Percentiles rank a stretch among this genome's conserved stretches.
Conservation (phyloP, 2,113 vertebrate species). For the Perognathus longimembris region DNA sequence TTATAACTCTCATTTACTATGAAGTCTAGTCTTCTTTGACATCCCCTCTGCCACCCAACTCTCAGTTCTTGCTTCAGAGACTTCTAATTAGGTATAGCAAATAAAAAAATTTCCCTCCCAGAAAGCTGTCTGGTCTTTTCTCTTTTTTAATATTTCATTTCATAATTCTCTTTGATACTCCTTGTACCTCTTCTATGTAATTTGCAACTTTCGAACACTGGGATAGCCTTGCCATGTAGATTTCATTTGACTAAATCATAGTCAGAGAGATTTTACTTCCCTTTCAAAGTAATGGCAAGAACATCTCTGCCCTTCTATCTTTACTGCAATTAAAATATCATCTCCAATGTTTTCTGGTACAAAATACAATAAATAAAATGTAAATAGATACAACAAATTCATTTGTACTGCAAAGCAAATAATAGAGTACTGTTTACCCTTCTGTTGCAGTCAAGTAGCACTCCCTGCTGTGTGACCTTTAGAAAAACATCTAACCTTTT, state of each 20-base stretch:
- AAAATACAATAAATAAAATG: slow-evolving; percentile 68
- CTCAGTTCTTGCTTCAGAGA: slow-evolving; percentile 13
- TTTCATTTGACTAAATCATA: slow-evolving; percentile 51
- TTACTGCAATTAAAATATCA: slow-evolving; percentile 64
- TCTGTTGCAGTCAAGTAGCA: slow-evolving; percentile 16
- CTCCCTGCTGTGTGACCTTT: slow-evolving; percentile 41
- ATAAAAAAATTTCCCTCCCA: slow-evolving; percentile 22
- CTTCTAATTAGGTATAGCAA: slow-evolving; percentile 19
- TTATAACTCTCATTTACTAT: neutral
- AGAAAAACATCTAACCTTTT: slow-evolving; percentile 55
- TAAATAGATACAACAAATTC: slow-evolving; percentile 46
- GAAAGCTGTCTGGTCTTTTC: neutral
- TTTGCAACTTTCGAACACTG: slow-evolving; percentile 51
- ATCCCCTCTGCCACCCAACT: neutral
- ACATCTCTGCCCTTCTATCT: slow-evolving; percentile 42
- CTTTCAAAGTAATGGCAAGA: slow-evolving; percentile 54
- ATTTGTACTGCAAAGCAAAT: slow-evolving; percentile 50
- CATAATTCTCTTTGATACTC: slow-evolving; percentile 62
- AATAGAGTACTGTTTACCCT: neutral
- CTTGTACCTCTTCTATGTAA: slow-evolving; percentile 3
- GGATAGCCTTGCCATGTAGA: slow-evolving; percentile 7
- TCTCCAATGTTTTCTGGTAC: slow-evolving; percentile 26
- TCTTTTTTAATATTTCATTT: slow-evolving; percentile 33
- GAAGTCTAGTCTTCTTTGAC: neutral
- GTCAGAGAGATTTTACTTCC: slow-evolving; percentile 21